A percentile compares a stretch with the other conserved stretches of the same genome.
Evolutionary conservation across 1,140 invertebrate genomes (phyloP).

Genomic region (Tyrophagus putrescentiae): DNA sequence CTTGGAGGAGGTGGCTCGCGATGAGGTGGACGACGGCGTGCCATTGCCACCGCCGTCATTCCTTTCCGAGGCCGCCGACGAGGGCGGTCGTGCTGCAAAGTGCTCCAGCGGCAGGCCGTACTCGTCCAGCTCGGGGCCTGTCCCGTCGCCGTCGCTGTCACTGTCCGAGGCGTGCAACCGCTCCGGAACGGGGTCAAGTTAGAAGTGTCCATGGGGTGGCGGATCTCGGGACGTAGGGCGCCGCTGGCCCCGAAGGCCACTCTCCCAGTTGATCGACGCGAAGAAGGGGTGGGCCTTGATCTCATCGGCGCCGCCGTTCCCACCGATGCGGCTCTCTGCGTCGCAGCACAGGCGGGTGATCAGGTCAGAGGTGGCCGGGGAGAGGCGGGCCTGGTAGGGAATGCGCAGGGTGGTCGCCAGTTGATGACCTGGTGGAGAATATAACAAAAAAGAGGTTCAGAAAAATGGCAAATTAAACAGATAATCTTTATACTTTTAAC

Average conservation of each 20-base stretch:
- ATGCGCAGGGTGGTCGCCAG: conserved; percentile 84
- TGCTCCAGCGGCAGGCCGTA: too few relatives aligned
- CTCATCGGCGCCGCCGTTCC: conserved; percentile 71
- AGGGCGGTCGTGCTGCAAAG: too few relatives aligned
- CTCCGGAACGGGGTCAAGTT: conserved; percentile 95
- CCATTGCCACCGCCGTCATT: too few relatives aligned
- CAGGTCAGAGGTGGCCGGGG: conserved; percentile 70
- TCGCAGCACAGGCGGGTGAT: conserved; percentile 79
- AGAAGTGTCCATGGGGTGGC: conserved; percentile 88
- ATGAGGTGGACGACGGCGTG: too few relatives aligned
- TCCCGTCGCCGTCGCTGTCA: too few relatives aligned
- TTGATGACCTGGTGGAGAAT: conserved; percentile 65
- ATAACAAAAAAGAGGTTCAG: too few relatives aligned
- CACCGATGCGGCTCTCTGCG: conserved; percentile 70
- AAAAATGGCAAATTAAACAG: too few relatives aligned
- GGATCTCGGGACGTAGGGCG: conserved; percentile 81
- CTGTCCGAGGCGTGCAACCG: too few relatives aligned
- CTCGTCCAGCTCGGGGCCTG: too few relatives aligned
- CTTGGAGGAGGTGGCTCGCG: too few relatives aligned
- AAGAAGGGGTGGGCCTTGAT: conserved; percentile 91
- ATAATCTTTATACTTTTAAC: conserved; percentile 82
- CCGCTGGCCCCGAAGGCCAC: conserved; percentile 67
- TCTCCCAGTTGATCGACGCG: conserved; percentile 68
- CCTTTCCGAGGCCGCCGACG: too few relatives aligned
- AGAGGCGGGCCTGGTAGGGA: conserved; percentile 52